phyloP scores from a whole-genome alignment of 2,797 vertebrate species.

The Nannoperca obscura region DNA sequence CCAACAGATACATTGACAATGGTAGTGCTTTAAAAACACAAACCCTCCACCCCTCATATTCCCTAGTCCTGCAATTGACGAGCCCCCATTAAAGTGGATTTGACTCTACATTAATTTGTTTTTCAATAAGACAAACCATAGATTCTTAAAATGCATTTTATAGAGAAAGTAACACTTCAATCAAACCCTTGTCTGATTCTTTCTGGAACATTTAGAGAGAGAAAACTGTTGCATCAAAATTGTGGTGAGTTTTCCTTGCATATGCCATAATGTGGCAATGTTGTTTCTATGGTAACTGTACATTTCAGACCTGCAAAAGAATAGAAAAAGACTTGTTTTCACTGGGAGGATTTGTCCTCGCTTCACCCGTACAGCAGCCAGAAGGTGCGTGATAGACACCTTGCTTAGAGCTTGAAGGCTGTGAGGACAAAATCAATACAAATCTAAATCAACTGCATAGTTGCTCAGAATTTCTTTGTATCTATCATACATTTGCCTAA shows the following conservation, averaged over 20 bases:
- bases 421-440: constrained; percentile 83
- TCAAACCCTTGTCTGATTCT: constrained; percentile 85
- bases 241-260: constrained; percentile 82
- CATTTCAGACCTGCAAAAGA: constrained; percentile 86
- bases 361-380: constrained; percentile 85
- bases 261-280: constrained; percentile 86
- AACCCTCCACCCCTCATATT: constrained; percentile 72
- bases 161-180: constrained; percentile 88
- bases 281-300: constrained; percentile 88
- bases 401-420: constrained; percentile 84
- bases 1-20: constrained; percentile 75
- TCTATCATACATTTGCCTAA: constrained; percentile 81
- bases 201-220: constrained; percentile 85
- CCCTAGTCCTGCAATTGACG: constrained; percentile 73
- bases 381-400: constrained; percentile 83
- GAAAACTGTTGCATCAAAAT: constrained; percentile 83
- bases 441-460: constrained; percentile 89
- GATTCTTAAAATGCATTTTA: constrained; percentile 72
- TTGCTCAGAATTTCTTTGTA: constrained; percentile 82
- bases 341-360: constrained; percentile 81
- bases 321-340: constrained; percentile 82
- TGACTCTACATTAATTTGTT: constrained; percentile 75
- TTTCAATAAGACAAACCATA: constrained; percentile 79
- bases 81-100: constrained; percentile 82
- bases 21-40: constrained; percentile 88